phyloP scores from a whole-genome alignment of 2,888 invertebrate genomes.

The Geophilus truncorum region DNA sequence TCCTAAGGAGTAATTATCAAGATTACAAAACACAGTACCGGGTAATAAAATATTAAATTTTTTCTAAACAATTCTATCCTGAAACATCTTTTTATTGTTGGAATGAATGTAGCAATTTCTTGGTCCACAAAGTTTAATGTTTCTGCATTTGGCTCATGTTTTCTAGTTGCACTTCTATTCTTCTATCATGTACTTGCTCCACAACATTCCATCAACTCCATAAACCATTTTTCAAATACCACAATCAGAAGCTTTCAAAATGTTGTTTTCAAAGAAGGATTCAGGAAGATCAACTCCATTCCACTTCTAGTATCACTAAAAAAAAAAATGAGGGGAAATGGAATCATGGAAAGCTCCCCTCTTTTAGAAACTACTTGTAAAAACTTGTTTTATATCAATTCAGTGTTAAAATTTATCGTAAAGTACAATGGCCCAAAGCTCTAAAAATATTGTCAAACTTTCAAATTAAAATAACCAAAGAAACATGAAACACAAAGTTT shows the following conservation, averaged over 20 bases:
- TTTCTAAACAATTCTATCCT: background rate
- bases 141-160: too few relatives aligned
- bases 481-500: too few relatives aligned
- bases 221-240: background rate
- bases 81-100: too few relatives aligned
- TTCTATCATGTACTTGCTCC: background rate
- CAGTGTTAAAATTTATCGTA: too few relatives aligned
- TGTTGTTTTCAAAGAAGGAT: conserved; percentile 10
- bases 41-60: background rate
- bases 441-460: too few relatives aligned
- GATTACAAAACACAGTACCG: background rate
- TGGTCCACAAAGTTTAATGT: too few relatives aligned
- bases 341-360: too few relatives aligned
- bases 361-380: background rate
- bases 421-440: too few relatives aligned
- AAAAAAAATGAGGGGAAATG: background rate
- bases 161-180: too few relatives aligned
- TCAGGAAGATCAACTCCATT: background rate
- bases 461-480: too few relatives aligned
- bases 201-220: background rate
- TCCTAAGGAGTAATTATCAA: background rate
- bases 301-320: background rate
- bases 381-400: too few relatives aligned
- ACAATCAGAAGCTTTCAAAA: background rate
- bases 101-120: too few relatives aligned